Evolutionary conservation across 2,113 vertebrate genomes (phyloP).

Genomic region (Cephalopholis sonnerati): DNA sequence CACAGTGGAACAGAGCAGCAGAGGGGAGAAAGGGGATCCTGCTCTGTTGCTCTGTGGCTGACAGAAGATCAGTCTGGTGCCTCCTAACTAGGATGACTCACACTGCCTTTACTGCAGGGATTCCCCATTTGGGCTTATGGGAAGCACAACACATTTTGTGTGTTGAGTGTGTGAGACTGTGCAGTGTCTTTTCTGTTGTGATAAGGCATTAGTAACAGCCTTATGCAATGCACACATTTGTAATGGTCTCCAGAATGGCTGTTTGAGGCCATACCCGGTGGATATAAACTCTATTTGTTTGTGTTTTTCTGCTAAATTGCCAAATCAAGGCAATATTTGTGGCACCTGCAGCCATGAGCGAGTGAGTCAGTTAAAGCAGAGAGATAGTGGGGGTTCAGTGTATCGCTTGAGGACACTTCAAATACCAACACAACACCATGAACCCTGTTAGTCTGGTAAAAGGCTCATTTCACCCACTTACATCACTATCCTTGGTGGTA

Average conservation of each 20-base stretch:
- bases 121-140: conserved; percentile 67
- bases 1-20: conserved; percentile 48
- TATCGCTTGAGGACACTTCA: conserved; percentile 27
- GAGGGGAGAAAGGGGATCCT: conserved; percentile 57
- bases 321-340: conserved; percentile 34
- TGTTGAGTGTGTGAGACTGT: conserved; percentile 15
- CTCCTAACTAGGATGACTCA: conserved; percentile 71
- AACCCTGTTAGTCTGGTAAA: conserved; percentile 5
- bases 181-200: conserved; percentile 14
- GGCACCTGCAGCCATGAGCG: conserved; percentile 6
- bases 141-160: conserved; percentile 51
- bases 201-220: conserved; percentile 31
- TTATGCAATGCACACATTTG: conserved; percentile 29
- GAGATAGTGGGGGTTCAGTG: conserved; percentile 5
- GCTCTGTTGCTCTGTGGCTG: conserved; percentile 65
- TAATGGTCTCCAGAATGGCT: conserved; percentile 2
- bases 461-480: conserved; percentile 8
- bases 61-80: conserved; percentile 62
- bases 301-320: conserved; percentile 28
- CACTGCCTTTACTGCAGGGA: conserved; percentile 69
- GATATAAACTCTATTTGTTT: conserved; percentile 37
- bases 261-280: conserved; percentile 16
- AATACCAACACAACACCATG: conserved; percentile 13
- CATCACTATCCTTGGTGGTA: neutral
- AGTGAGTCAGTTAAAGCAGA: conserved; percentile 48